Percentiles rank a stretch among this genome's conserved stretches.
Conservation (phyloP, 2,797 vertebrate genomes). For the Cyclura pinguis region DNA sequence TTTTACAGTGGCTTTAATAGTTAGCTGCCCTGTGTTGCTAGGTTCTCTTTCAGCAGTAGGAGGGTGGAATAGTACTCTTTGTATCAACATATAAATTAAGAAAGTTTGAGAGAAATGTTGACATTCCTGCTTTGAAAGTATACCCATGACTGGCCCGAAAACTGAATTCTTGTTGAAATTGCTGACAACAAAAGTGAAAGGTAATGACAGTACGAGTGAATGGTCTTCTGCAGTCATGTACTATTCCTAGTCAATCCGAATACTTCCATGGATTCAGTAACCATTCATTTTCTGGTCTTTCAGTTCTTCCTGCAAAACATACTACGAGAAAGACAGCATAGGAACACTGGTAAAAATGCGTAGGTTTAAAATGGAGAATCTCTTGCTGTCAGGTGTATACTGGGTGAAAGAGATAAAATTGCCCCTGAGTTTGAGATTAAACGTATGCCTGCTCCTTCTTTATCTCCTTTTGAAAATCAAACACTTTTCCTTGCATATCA, state of each 20-base stretch:
- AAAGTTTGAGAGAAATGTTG: background rate
- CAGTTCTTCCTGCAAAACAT: background rate
- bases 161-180: background rate
- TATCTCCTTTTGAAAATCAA: background rate
- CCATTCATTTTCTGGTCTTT: background rate
- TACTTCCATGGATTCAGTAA: background rate
- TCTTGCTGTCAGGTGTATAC: no score
- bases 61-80: background rate
- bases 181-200: background rate
- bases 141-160: background rate
- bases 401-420: background rate
- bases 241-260: no score
- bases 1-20: background rate
- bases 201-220: background rate
- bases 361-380: background rate
- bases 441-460: background rate
- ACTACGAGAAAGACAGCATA: background rate
- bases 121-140: background rate
- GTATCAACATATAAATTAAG: background rate
- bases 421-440: background rate
- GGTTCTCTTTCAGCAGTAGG: background rate
- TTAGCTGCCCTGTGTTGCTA: background rate
- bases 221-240: background rate
- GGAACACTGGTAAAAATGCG: background rate
- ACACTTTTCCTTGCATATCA: background rate